phyloP scores from a whole-genome alignment of 1,140 invertebrate genomes.

The Luehdorfia chinensis region DNA sequence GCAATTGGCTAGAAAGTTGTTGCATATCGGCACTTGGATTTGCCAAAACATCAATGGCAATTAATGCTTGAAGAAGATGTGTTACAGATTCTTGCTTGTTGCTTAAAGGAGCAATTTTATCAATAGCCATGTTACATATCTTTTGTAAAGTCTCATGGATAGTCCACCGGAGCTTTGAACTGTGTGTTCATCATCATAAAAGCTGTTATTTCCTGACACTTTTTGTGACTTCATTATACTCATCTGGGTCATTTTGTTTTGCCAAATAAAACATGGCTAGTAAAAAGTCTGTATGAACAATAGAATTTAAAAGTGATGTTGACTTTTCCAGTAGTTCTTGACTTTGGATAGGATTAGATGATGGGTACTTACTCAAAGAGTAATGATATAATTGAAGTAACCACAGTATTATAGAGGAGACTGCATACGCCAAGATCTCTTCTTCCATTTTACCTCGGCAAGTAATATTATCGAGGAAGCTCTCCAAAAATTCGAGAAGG shows the following conservation, averaged over 20 bases:
- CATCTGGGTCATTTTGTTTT: conserved; percentile 83
- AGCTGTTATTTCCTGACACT: conserved; percentile 84
- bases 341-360: conserved; percentile 74
- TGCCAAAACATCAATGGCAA: conserved; percentile 85
- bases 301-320: conserved; percentile 81
- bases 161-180: conserved; percentile 73
- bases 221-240: conserved; percentile 84
- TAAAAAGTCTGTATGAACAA: conserved; percentile 86
- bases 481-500: conserved; percentile 90
- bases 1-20: conserved; percentile 87
- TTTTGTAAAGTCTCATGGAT: conserved; percentile 81
- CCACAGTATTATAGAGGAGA: conserved; percentile 89
- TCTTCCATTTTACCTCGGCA: conserved; percentile 89
- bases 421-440: conserved; percentile 84
- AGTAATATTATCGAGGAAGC: conserved; percentile 83
- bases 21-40: conserved; percentile 88
- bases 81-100: conserved; percentile 82
- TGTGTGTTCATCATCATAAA: conserved; percentile 79
- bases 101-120: conserved; percentile 78
- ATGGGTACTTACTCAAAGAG: conserved; percentile 74
- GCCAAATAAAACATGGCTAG: conserved; percentile 90
- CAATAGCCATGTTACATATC: conserved; percentile 80
- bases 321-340: conserved; percentile 84
- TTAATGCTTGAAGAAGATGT: conserved; percentile 85
- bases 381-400: conserved; percentile 87